Evolutionary conservation across 2,888 invertebrate species (phyloP).

Genomic region (Drosophila ustulata): DNA sequence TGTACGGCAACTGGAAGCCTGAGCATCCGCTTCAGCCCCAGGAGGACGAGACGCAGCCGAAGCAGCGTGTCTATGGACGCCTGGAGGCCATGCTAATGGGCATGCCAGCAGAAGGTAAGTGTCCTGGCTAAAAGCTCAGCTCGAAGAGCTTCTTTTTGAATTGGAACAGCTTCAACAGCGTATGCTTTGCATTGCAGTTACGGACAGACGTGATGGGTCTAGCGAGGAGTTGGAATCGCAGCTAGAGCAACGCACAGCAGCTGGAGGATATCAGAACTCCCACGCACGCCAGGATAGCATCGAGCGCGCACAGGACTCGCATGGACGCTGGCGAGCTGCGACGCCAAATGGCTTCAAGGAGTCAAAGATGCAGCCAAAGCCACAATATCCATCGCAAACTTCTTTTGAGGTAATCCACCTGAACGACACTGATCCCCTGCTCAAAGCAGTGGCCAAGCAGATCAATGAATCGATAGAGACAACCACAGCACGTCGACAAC

Average conservation of each 20-base stretch:
- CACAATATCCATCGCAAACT: neutral
- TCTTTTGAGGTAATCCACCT: slow-evolving; percentile 50
- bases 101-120: slow-evolving; percentile 61
- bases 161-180: neutral
- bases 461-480: slow-evolving; percentile 75
- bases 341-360: slow-evolving; percentile 1
- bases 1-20: slow-evolving; percentile 82
- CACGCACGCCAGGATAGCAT: slow-evolving; percentile 47
- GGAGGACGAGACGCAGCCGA: slow-evolving; percentile 40
- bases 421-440: slow-evolving; percentile 59
- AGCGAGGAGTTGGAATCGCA: slow-evolving; percentile 47
- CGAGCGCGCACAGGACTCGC: slow-evolving; percentile 54
- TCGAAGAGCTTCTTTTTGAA: neutral
- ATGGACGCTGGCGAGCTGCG: slow-evolving; percentile 52
- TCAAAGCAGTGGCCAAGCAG: slow-evolving; percentile 63
- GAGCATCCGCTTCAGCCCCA: slow-evolving; percentile 69
- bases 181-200: slow-evolving; percentile 25
- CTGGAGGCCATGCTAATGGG: slow-evolving; percentile 73
- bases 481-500: slow-evolving; percentile 28
- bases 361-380: slow-evolving; percentile 1
- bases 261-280: slow-evolving; percentile 38
- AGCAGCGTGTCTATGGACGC: slow-evolving; percentile 59
- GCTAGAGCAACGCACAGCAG: slow-evolving; percentile 30
- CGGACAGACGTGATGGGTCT: slow-evolving; percentile 40
- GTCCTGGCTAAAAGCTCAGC: neutral